A percentile compares a stretch with the other conserved stretches of the same genome.
These are phyloP conservation scores for Pogonus chalceus DNA, from an alignment of 1,140 invertebrate genomes.

Conservation along the genomic window DNA sequence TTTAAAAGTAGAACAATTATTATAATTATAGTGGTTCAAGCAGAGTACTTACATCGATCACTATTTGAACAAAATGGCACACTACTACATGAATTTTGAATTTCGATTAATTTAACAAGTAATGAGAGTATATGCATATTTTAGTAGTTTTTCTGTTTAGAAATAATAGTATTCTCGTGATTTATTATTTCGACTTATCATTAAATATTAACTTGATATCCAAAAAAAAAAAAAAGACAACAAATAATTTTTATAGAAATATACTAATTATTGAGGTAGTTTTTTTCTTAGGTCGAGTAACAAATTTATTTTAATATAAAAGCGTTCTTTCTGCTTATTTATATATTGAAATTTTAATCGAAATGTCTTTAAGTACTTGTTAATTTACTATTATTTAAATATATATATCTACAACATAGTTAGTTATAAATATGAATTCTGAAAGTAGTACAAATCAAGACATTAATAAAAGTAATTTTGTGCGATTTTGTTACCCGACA, in stretches of 20 bases:
- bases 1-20: constrained; percentile 1
- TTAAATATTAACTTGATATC: constrained; percentile 22
- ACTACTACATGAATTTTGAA: constrained; percentile 29
- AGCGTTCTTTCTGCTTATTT: too few species aligned
- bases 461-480: background rate
- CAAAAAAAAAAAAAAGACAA: constrained; percentile 34
- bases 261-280: constrained; percentile 39
- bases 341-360: too few species aligned
- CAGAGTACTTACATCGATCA: constrained; percentile 3
- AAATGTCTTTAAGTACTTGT: background rate
- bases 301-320: constrained; percentile 4
- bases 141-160: constrained; percentile 4
- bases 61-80: constrained; percentile 31
- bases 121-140: background rate
- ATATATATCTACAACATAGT: background rate
- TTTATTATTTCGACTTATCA: constrained; percentile 7
- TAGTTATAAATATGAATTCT: background rate
- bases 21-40: constrained; percentile 5
- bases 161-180: constrained; percentile 5
- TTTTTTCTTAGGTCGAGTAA: constrained; percentile 33
- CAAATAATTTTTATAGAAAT: constrained; percentile 34
- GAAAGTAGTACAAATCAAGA: background rate
- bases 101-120: background rate
- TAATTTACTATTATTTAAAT: background rate
- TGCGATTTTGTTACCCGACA: constrained; percentile 21